Percentiles rank a stretch among this genome's conserved stretches.
phyloP scores from a whole-genome alignment of 2,888 invertebrate species.

The Xestia rhomboidea region DNA sequence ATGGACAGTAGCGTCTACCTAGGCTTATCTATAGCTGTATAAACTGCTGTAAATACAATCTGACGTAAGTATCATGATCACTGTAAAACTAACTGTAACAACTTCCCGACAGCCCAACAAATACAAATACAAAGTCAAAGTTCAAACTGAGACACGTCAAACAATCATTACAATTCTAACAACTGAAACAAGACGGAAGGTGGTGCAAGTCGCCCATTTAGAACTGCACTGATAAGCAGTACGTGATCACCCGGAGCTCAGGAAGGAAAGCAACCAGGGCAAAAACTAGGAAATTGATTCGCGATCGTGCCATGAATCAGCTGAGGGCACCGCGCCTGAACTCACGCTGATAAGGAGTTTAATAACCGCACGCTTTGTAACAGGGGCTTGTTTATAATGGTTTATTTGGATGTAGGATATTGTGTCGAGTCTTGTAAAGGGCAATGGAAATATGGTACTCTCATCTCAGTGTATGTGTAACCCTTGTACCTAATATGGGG shows the following conservation, averaged over 20 bases:
- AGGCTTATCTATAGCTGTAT: neutral
- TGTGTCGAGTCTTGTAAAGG: neutral
- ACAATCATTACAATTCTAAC: constrained; percentile 35
- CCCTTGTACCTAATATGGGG: neutral
- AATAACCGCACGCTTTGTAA: constrained; percentile 49
- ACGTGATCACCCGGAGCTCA: constrained; percentile 69
- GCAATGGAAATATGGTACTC: neutral
- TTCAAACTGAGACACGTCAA: constrained; percentile 44
- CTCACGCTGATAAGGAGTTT: constrained; percentile 57
- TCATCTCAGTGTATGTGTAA: neutral
- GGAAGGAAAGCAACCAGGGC: constrained; percentile 66
- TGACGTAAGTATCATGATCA: neutral
- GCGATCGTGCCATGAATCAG: constrained; percentile 65
- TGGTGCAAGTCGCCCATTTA: constrained; percentile 36
- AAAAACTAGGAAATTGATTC: constrained; percentile 70
- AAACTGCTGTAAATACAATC: neutral
- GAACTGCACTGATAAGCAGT: constrained; percentile 61
- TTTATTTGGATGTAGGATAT: constrained; percentile 14
- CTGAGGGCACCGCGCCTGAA: constrained; percentile 58
- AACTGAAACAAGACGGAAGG: constrained; percentile 55
- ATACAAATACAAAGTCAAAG: constrained; percentile 27
- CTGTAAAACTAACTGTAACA: constrained; percentile 2
- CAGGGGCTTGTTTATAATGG: constrained; percentile 27
- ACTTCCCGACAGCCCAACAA: constrained; percentile 12
- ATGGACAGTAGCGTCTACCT: neutral